Percentiles rank a stretch among this genome's conserved stretches.
Conservation (phyloP, 2,888 invertebrate species). For the Amiota mariae region DNA sequence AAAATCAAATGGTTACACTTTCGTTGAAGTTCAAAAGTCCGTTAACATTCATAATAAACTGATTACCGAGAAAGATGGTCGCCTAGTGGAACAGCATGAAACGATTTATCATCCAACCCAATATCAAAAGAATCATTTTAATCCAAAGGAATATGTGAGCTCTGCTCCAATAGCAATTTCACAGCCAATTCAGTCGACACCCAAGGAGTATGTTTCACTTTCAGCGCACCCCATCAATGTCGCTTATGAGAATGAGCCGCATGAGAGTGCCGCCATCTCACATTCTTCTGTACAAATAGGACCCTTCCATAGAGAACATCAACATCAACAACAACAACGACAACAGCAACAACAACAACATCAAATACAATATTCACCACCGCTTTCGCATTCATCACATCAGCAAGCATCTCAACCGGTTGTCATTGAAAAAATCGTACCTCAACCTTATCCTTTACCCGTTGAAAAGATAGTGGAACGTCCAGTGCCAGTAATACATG, state of each 20-base stretch:
- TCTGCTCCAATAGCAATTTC: constrained; percentile 9
- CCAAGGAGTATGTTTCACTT: constrained; percentile 53
- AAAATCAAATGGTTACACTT: constrained; percentile 74
- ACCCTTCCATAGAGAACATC: constrained; percentile 24
- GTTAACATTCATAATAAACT: constrained; percentile 74
- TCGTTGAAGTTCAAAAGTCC: constrained; percentile 80
- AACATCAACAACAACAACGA: not conserved
- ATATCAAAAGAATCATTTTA: constrained; percentile 46
- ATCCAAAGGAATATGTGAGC: constrained; percentile 40
- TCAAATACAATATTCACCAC: not conserved
- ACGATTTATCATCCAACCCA: constrained; percentile 62
- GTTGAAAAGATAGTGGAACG: constrained; percentile 74
- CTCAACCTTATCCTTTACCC: constrained; percentile 75
- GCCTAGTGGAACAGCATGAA: constrained; percentile 68
- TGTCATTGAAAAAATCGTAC: constrained; percentile 73
- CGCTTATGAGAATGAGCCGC: constrained; percentile 53
- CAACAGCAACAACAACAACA: not conserved
- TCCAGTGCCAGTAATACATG: constrained; percentile 57
- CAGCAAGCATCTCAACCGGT: not conserved
- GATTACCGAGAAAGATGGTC: constrained; percentile 70
- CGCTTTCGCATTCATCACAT: not conserved
- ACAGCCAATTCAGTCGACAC: constrained; percentile 6
- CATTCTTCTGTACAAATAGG: constrained; percentile 44
- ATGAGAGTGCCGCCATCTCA: constrained; percentile 43
- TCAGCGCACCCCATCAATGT: constrained; percentile 61